Percentiles rank a stretch among this genome's conserved stretches.
Evolutionary conservation across 1,140 invertebrate species (phyloP).

Genomic region (Ostrea denselamellosa): DNA sequence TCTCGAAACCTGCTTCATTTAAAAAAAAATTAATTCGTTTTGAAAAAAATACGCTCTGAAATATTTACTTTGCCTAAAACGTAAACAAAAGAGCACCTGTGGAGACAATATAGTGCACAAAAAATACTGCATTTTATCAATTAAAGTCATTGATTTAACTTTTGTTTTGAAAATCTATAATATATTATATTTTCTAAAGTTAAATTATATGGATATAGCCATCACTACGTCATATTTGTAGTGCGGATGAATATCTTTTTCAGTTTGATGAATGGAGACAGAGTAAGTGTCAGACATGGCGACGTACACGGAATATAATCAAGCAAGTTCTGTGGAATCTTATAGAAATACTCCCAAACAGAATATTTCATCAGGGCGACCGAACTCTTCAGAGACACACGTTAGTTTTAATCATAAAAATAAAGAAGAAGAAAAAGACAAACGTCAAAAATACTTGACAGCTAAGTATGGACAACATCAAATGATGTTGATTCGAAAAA

Average conservation of each 20-base stretch:
- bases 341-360: conserved; percentile 53
- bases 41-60: neutral
- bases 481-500: conserved; percentile 96
- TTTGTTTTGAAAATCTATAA: neutral
- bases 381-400: conserved; percentile 61
- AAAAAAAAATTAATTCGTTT: conserved; percentile 33
- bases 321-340: conserved; percentile 61
- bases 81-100: conserved; percentile 40
- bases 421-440: conserved; percentile 78
- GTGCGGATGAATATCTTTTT: conserved; percentile 45
- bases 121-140: neutral
- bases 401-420: conserved; percentile 71
- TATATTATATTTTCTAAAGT: neutral
- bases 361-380: conserved; percentile 51
- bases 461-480: conserved; percentile 98
- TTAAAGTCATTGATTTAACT: neutral
- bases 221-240: neutral
- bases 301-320: conserved; percentile 60
- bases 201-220: neutral
- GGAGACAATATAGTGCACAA: neutral
- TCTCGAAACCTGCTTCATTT: no score
- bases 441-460: conserved; percentile 92
- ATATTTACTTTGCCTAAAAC: neutral
- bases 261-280: conserved; percentile 40
- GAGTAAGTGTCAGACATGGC: conserved; percentile 65